A percentile compares a stretch with the other conserved stretches of the same genome.
Evolutionary conservation across 53 echinoderm and acorn worm genomes (phyloP).

Genomic region (Luidia sarsii): DNA sequence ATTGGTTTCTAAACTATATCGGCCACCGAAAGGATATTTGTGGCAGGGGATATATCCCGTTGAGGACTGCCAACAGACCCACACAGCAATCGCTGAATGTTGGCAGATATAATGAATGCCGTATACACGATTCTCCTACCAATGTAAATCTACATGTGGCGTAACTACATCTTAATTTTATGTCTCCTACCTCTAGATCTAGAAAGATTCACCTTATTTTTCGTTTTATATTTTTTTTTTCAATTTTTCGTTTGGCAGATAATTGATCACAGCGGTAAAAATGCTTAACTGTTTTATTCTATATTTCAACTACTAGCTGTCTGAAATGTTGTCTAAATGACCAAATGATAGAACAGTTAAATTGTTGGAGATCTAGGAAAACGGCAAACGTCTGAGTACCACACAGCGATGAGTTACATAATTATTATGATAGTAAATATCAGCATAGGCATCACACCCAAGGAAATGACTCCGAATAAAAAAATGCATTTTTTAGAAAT

Average conservation of each 20-base stretch:
- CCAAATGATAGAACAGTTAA: conserved; percentile 48
- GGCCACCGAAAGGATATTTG: no score
- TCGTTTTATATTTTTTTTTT: no score
- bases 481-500: conserved; percentile 60
- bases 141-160: no score
- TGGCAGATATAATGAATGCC: no score
- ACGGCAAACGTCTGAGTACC: conserved; percentile 3
- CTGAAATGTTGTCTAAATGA: conserved; percentile 20
- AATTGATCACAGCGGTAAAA: conserved; percentile 25
- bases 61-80: no score
- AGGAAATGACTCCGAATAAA: conserved; percentile 31
- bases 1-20: no score
- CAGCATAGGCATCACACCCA: neutral
- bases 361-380: neutral
- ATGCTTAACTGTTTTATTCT: neutral
- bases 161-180: no score
- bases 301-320: neutral
- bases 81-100: no score
- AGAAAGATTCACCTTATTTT: no score
- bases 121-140: no score
- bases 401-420: conserved; percentile 8
- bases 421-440: conserved; percentile 8
- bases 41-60: no score
- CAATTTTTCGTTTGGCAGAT: conserved; percentile 45
- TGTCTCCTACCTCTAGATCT: no score